phyloP scores from a whole-genome alignment of 2,888 invertebrate genomes.

The Orchesellides sinensis region DNA sequence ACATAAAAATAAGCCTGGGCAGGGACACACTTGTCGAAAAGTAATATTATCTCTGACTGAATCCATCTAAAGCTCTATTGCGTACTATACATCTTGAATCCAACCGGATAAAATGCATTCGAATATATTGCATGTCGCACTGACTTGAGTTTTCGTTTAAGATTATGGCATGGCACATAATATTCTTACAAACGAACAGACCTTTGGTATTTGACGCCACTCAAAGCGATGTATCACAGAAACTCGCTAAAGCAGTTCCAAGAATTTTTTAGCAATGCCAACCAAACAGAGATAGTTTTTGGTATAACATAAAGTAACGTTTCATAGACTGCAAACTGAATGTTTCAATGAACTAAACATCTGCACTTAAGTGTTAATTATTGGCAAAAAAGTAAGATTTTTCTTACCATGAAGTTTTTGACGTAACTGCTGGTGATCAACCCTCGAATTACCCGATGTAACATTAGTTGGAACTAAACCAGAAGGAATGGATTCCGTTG shows the following conservation, averaged over 20 bases:
- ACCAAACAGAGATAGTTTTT: too few species aligned
- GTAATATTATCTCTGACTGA: too few species aligned
- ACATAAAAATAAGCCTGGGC: background rate
- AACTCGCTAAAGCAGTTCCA: too few species aligned
- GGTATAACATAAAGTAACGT: too few species aligned
- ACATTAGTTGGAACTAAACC: slow-evolving; percentile 5
- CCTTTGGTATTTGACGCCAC: too few species aligned
- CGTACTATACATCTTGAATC: background rate
- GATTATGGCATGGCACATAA: background rate
- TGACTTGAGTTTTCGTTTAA: background rate
- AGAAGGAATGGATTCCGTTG: slow-evolving; percentile 41
- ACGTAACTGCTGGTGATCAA: slow-evolving; percentile 41
- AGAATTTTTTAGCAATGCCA: too few species aligned
- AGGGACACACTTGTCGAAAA: background rate
- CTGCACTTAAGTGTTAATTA: too few species aligned
- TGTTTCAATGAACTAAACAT: too few species aligned
- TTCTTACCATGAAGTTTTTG: slow-evolving; percentile 60
- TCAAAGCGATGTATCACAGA: too few species aligned
- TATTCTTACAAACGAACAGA: too few species aligned
- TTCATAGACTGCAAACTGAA: too few species aligned
- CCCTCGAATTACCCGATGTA: slow-evolving; percentile 37
- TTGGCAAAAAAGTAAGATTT: background rate
- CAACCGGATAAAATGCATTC: background rate
- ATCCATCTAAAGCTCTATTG: too few species aligned
- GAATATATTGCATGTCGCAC: background rate